A percentile compares a stretch with the other conserved stretches of the same genome.
Conservation (phyloP, 2,113 vertebrate genomes). For the Sapayoa aenigma region DNA sequence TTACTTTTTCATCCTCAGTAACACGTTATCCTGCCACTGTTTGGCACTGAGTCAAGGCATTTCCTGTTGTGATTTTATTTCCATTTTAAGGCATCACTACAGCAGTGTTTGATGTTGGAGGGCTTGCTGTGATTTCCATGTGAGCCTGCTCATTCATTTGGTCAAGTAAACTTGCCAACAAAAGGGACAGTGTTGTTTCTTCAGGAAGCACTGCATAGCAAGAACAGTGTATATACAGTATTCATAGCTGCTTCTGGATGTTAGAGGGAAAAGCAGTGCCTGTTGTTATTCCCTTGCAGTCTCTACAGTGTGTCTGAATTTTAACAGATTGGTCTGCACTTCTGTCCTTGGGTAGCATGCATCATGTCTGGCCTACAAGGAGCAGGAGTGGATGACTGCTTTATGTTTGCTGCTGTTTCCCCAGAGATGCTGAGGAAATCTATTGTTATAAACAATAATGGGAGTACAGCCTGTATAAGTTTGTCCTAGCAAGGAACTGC, state of each 20-base stretch:
- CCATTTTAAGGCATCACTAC: background rate
- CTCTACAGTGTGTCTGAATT: background rate
- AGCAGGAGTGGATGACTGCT: background rate
- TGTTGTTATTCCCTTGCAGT: background rate
- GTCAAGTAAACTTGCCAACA: background rate
- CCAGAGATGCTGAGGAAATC: constrained; percentile 1
- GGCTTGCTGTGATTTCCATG: background rate
- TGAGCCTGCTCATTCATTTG: background rate
- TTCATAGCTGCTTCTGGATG: background rate
- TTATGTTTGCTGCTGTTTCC: background rate
- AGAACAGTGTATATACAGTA: background rate
- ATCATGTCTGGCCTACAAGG: background rate
- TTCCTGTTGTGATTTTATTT: constrained; percentile 18
- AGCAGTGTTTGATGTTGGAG: background rate
- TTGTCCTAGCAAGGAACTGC: background rate
- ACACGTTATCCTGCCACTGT: background rate
- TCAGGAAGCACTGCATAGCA: background rate
- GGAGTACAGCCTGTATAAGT: background rate
- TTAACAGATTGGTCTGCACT: background rate
- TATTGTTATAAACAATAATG: background rate
- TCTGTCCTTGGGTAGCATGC: background rate
- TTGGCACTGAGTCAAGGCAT: background rate
- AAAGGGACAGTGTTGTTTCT: background rate
- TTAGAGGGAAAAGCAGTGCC: background rate
- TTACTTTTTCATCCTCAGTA: background rate